A percentile compares a stretch with the other conserved stretches of the same genome.
Evolutionary conservation across 1,140 invertebrate genomes (phyloP).

Genomic region (Lysiphlebus fabarum): DNA sequence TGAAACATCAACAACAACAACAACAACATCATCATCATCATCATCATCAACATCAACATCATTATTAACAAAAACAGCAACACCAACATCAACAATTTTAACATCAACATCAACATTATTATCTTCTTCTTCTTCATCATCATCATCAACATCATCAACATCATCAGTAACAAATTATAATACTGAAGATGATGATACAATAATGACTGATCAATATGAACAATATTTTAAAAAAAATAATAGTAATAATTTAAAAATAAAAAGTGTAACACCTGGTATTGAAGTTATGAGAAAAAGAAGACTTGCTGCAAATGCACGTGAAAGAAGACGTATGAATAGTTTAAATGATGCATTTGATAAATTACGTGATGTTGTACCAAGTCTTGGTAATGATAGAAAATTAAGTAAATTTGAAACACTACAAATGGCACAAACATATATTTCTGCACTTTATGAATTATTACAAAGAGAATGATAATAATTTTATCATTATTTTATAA

Average conservation of each 20-base stretch:
- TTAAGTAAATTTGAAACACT: slow-evolving; percentile 80
- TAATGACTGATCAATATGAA: no score
- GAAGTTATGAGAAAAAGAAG: slow-evolving; percentile 60
- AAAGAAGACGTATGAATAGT: slow-evolving; percentile 77
- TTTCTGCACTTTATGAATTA: slow-evolving; percentile 64
- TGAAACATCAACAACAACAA: slow-evolving; percentile 8
- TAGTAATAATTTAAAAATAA: slow-evolving; percentile 39
- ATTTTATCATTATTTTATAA: slow-evolving; percentile 6
- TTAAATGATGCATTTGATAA: slow-evolving; percentile 79
- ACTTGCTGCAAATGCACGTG: slow-evolving; percentile 74
- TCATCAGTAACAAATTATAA: no score
- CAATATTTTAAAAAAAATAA: no score
- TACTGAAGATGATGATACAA: no score
- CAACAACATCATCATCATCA: slow-evolving; percentile 1
- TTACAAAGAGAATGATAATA: slow-evolving; percentile 44
- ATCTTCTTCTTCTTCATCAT: no score
- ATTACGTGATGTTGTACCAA: slow-evolving; percentile 70
- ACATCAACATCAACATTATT: no score
- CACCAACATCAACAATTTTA: no score
- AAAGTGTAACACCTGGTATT: slow-evolving; percentile 52
- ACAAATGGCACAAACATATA: slow-evolving; percentile 81
- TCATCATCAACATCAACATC: background rate
- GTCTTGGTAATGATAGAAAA: slow-evolving; percentile 67
- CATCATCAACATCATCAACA: no score
- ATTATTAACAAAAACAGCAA: no score